Base-by-base conservation (phyloP, 2,113 vertebrate genomes). In the Atractosteus spatula region DNA sequence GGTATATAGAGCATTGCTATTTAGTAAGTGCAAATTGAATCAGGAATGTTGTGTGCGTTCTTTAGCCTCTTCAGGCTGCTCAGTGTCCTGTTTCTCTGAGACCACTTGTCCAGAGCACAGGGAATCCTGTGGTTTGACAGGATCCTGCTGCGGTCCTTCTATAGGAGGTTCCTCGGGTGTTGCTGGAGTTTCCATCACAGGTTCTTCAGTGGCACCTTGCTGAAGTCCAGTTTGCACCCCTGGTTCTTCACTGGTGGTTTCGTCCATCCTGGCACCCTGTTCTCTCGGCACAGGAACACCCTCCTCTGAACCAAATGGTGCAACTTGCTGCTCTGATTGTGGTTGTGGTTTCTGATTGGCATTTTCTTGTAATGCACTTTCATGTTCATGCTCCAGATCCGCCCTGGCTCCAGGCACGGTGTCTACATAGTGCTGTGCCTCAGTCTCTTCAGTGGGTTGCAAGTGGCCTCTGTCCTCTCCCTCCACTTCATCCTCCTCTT, bases 141-240 rank as follows among this genome's bases (percentile, higher is more conserved):
- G 51, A 66, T 56, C 41, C 13, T 61, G 62, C 63, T 69, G 13
- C 45, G 74, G 29, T 14, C 42, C 69, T 45, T 74, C 68, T 55
- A 55, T 73, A 0, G 76, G 11, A 41, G 55, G 65, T 7, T 62
- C 61, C 45, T 42, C 59, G 5, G 57, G 4, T 16, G 69, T 6
- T 16, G 84, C 72, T 64, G 68, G 63, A 8, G 51, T 51, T 10
- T 77, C 69, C 3, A 62, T 29, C 14, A 51, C 55, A 4, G 63
- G 74, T 62, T 82, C 73, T 54, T 69, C 72, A 70, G 57, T 54
- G 41, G 55, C 54, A 45, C 81, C 81, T 78, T 73, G 76, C 11
- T 56, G 29, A 44, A 72, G 42, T 51, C 29, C 47, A 51, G 47
- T 51, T 51, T 51, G 73, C 8, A 82, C 71, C 3, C 43, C 79